These are phyloP conservation scores for Mergus octosetaceus DNA, from an alignment of 2,797 vertebrate species.

Conservation along the genomic window DNA sequence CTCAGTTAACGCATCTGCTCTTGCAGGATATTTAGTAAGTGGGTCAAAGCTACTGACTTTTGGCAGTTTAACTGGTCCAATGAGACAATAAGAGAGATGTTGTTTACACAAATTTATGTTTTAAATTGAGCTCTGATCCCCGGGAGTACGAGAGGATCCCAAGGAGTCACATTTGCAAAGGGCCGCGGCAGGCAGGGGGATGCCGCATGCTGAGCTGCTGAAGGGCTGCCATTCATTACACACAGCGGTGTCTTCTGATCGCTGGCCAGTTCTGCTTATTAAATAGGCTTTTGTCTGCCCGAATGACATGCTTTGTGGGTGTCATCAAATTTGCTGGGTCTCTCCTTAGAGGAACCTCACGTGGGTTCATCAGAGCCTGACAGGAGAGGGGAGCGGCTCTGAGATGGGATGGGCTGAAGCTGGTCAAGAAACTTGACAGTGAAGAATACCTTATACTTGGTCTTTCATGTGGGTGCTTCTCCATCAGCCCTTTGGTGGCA, in stretches of 20 bases:
- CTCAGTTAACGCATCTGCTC: neutral
- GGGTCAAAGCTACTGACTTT: neutral
- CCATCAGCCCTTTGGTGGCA: neutral
- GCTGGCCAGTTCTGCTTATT: neutral
- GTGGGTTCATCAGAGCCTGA: neutral
- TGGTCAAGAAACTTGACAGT: neutral
- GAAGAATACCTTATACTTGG: fast-evolving
- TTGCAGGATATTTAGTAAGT: neutral
- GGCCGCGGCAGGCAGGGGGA: neutral
- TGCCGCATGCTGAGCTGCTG: neutral
- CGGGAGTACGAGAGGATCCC: fast-evolving
- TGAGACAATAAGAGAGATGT: neutral
- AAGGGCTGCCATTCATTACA: fast-evolving
- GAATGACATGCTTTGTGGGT: fast-evolving
- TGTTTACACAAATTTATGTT: neutral
- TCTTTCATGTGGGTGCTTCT: neutral
- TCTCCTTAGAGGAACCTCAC: neutral
- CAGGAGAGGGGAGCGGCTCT: neutral
- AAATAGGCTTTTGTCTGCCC: neutral
- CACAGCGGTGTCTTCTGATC: neutral
- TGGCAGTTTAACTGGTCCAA: neutral
- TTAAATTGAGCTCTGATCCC: neutral
- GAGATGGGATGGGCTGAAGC: neutral
- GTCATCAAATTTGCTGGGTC: neutral
- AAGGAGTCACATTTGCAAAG: neutral